These are phyloP conservation scores for Apis cerana DNA, from an alignment of 1,140 invertebrate species.

Conservation along the genomic window DNA sequence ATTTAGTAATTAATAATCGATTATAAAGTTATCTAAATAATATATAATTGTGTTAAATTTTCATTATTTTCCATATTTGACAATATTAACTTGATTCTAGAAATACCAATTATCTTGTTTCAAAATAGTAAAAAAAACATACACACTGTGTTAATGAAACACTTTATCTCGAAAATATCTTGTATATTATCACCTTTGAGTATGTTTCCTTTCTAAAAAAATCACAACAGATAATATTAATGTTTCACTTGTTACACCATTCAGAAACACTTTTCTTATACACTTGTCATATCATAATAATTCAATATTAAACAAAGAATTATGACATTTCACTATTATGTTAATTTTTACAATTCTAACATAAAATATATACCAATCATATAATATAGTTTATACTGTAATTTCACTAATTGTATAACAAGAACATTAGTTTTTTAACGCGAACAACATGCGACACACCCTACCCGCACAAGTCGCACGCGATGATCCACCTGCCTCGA, in stretches of 20 bases:
- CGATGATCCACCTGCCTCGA: conserved; percentile 58
- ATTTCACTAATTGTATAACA: background rate
- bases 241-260: background rate
- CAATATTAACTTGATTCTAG: background rate
- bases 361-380: no score
- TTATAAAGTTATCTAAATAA: no score
- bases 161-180: background rate
- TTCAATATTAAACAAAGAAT: no score
- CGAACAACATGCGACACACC: conserved; percentile 51
- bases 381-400: background rate
- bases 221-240: background rate
- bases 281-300: background rate
- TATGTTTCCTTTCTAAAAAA: background rate
- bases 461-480: conserved; percentile 25
- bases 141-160: background rate
- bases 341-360: no score
- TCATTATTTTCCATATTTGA: no score
- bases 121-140: background rate
- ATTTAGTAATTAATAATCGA: no score
- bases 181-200: background rate
- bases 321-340: no score
- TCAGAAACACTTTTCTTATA: background rate
- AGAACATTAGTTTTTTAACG: conserved; percentile 18
- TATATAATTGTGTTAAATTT: no score
- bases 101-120: background rate